Conservation (phyloP, 2,797 vertebrate genomes). For the Sebastes hopkinsi region DNA sequence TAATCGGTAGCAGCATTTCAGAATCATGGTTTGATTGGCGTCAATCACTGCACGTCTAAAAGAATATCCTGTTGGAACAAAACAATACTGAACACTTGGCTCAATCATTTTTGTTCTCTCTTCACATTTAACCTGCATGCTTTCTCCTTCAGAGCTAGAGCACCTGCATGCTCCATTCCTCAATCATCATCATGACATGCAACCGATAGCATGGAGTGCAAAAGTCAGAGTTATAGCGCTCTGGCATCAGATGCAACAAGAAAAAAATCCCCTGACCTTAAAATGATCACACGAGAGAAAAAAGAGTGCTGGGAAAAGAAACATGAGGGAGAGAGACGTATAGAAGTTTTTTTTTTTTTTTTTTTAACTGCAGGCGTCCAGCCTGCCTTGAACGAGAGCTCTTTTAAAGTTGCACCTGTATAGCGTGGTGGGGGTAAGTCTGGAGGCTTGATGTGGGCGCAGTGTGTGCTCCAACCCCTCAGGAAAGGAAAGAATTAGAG, state of each 20-base stretch:
- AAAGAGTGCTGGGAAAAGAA: conserved; percentile 39
- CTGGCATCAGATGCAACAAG: conserved; percentile 52
- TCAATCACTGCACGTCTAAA: neutral
- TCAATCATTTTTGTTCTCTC: neutral
- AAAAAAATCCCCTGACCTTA: conserved; percentile 33
- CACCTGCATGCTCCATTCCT: neutral
- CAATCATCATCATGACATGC: conserved; percentile 2
- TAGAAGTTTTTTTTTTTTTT: neutral
- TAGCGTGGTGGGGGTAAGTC: conserved; percentile 39
- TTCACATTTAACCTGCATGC: neutral
- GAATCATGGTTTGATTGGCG: neutral
- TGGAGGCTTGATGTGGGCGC: conserved; percentile 72
- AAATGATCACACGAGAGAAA: conserved; percentile 39
- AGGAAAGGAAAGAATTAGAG: conserved; percentile 72
- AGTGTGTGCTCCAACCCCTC: conserved; percentile 53
- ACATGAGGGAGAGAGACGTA: neutral
- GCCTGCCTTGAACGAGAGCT: conserved; percentile 36
- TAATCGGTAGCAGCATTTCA: neutral
- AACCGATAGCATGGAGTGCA: neutral
- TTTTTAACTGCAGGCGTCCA: neutral
- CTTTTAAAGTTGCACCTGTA: conserved; percentile 78
- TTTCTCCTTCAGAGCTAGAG: neutral
- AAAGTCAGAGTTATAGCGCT: conserved; percentile 11
- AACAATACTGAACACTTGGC: neutral
- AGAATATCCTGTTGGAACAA: neutral